phyloP scores from a whole-genome alignment of 1,140 invertebrate species.

The Drosophila mauritiana region DNA sequence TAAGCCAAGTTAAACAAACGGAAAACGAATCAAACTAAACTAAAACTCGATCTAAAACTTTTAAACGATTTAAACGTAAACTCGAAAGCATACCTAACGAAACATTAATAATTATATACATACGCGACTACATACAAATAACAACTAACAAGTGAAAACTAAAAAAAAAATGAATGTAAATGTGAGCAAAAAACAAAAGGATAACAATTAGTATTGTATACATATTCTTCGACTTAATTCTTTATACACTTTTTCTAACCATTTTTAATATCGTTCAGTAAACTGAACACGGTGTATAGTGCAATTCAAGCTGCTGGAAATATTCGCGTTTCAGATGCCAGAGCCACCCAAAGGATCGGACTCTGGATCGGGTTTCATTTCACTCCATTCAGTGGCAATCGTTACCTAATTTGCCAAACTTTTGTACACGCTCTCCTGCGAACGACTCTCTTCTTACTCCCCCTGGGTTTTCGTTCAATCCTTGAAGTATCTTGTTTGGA shows the following conservation, averaged over 20 bases:
- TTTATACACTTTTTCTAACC: conserved; percentile 59
- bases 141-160: conserved; percentile 9
- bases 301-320: conserved; percentile 31
- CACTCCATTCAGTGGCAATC: conserved; percentile 15
- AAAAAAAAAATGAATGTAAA: conserved; percentile 51
- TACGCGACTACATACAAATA: conserved; percentile 43
- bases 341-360: conserved; percentile 23
- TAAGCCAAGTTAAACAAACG: conserved; percentile 70
- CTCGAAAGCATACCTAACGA: conserved; percentile 25
- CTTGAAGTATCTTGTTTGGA: conserved; percentile 4
- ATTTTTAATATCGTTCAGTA: conserved; percentile 53
- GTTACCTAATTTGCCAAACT: conserved; percentile 24
- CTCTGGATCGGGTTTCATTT: conserved; percentile 49
- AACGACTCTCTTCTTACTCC: conserved; percentile 4
- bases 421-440: conserved; percentile 19
- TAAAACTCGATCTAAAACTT: conserved; percentile 62
- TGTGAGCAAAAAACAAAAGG: conserved; percentile 50
- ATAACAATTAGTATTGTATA: conserved; percentile 47
- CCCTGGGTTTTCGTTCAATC: conserved; percentile 1
- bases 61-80: conserved; percentile 38
- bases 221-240: conserved; percentile 55
- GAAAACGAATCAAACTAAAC: conserved; percentile 71
- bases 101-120: conserved; percentile 47
- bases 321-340: conserved; percentile 20
- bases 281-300: conserved; percentile 35